Conservation (phyloP, 2,888 invertebrate genomes). For the Acrocera orbiculus region DNA sequence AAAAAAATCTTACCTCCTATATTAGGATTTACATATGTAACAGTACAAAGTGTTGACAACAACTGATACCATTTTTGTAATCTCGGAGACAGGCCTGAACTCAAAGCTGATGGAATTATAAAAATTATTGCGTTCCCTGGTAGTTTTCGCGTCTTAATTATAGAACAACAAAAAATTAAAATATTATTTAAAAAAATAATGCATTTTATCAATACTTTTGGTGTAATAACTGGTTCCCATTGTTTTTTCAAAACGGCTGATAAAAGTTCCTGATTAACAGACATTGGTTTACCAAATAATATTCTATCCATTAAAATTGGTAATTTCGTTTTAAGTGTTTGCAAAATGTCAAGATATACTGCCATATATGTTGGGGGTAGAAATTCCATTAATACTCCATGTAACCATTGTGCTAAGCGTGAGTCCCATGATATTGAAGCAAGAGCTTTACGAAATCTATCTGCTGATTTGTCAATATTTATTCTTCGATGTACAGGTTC, state of each 20-base stretch:
- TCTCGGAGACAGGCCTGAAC: slow-evolving; percentile 33
- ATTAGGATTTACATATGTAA: slow-evolving; percentile 34
- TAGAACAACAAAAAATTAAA: background rate
- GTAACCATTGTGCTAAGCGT: slow-evolving; percentile 59
- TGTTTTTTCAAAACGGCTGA: slow-evolving; percentile 38
- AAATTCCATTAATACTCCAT: slow-evolving; percentile 48
- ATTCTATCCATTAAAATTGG: slow-evolving; percentile 58
- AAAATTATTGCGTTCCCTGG: slow-evolving; percentile 51
- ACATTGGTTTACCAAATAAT: slow-evolving; percentile 38
- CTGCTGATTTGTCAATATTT: slow-evolving; percentile 51
- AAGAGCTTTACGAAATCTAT: slow-evolving; percentile 47
- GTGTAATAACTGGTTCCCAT: slow-evolving; percentile 56
- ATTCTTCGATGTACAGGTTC: slow-evolving; percentile 52
- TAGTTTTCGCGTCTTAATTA: slow-evolving; percentile 34
- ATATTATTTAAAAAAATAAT: slow-evolving; percentile 9
- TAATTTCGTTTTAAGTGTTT: slow-evolving; percentile 49
- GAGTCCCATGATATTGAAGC: slow-evolving; percentile 56
- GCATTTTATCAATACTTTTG: slow-evolving; percentile 33
- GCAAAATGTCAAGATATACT: slow-evolving; percentile 59
- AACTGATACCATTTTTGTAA: slow-evolving; percentile 53
- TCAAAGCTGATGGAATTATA: slow-evolving; percentile 39
- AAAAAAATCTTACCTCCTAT: slow-evolving; percentile 8
- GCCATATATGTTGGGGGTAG: slow-evolving; percentile 47
- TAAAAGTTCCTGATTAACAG: slow-evolving; percentile 44
- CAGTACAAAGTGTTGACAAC: slow-evolving; percentile 47